Evolutionary conservation across 2,888 invertebrate species (phyloP).

Genomic region (Xestia sexstrigata): DNA sequence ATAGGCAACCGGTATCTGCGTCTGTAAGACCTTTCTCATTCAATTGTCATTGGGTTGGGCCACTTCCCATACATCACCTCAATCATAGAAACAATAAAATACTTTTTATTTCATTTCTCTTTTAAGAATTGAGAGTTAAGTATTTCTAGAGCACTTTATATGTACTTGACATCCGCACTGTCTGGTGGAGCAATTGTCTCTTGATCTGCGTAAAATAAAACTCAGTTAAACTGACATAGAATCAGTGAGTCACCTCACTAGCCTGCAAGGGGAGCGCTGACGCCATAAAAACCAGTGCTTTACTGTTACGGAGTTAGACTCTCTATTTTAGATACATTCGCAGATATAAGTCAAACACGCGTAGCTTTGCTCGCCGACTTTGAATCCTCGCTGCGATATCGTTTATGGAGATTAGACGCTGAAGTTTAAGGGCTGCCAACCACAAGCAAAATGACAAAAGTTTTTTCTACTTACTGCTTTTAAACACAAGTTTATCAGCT

Average conservation of each 20-base stretch:
- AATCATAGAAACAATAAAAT: slow-evolving; percentile 54
- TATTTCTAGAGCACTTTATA: slow-evolving; percentile 43
- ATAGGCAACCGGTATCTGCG: slow-evolving; percentile 38
- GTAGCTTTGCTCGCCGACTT: slow-evolving; percentile 69
- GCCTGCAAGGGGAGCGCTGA: slow-evolving; percentile 52
- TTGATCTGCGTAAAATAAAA: slow-evolving; percentile 69
- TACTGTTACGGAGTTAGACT: slow-evolving; percentile 66
- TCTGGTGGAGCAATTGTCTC: slow-evolving; percentile 49
- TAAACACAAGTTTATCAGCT: neutral
- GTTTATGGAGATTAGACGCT: slow-evolving; percentile 73
- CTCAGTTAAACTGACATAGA: slow-evolving; percentile 70
- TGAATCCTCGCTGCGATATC: slow-evolving; percentile 72
- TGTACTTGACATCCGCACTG: slow-evolving; percentile 45
- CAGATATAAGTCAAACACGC: slow-evolving; percentile 69
- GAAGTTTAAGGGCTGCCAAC: slow-evolving; percentile 72
- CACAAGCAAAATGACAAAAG: neutral
- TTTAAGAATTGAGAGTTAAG: slow-evolving; percentile 33
- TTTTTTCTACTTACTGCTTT: slow-evolving; percentile 29
- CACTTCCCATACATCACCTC: slow-evolving; percentile 59
- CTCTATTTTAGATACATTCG: slow-evolving; percentile 71
- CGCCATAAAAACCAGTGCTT: slow-evolving; percentile 67
- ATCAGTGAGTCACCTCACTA: slow-evolving; percentile 68
- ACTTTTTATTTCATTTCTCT: slow-evolving; percentile 40
- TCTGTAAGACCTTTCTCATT: slow-evolving; percentile 57
- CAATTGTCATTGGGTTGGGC: slow-evolving; percentile 59